Evolutionary conservation across 2,797 vertebrate species (phyloP).

Genomic region (Chanos chanos): DNA sequence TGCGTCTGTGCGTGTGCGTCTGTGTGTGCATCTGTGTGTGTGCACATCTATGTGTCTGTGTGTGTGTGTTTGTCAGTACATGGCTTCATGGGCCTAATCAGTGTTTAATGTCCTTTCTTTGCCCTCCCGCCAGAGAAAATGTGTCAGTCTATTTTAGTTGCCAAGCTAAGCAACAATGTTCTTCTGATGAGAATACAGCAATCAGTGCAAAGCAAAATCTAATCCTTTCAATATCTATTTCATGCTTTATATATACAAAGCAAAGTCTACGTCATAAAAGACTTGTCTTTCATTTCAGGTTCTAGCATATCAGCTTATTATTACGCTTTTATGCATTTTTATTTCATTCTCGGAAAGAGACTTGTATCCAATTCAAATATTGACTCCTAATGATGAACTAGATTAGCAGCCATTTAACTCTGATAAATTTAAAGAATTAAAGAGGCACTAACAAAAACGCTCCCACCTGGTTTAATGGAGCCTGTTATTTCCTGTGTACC

Average conservation of each 20-base stretch:
- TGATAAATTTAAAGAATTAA: not conserved
- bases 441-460: no score
- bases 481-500: no score
- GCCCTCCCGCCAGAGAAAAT: not conserved
- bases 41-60: not conserved
- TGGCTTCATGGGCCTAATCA: not conserved
- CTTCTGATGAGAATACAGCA: constrained; percentile 9
- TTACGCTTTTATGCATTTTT: constrained; percentile 13
- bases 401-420: constrained; percentile 13
- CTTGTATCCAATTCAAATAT: constrained; percentile 57
- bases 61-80: no score
- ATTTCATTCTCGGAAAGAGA: no score
- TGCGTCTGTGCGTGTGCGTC: no score
- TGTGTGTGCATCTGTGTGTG: no score
- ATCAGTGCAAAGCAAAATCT: constrained; percentile 20
- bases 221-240: constrained; percentile 32
- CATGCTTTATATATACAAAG: constrained; percentile 31
- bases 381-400: constrained; percentile 42
- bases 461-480: no score
- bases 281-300: constrained; percentile 35
- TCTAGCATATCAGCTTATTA: not conserved
- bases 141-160: constrained; percentile 6
- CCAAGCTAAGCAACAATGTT: constrained; percentile 4
- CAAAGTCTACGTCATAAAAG: constrained; percentile 27
- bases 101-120: not conserved